phyloP scores from a whole-genome alignment of 1,140 invertebrate genomes.

The Phortica variegata region DNA sequence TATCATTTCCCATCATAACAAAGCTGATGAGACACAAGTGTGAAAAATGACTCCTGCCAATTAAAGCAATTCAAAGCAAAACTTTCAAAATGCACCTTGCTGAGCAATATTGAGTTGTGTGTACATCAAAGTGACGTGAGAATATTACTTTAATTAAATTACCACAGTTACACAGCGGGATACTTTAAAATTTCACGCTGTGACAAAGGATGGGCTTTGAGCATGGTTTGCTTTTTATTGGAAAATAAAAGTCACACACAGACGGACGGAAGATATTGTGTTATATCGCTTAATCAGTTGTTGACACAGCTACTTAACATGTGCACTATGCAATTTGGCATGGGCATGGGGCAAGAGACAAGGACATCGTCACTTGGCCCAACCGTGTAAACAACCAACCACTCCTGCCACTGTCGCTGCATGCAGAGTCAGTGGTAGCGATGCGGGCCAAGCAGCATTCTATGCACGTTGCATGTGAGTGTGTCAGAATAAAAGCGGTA shows the following conservation, averaged over 20 bases:
- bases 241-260: too few relatives aligned
- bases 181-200: not conserved
- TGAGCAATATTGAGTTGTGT: too few relatives aligned
- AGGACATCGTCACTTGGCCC: not conserved
- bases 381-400: slow-evolving; percentile 9
- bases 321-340: too few relatives aligned
- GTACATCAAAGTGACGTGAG: slow-evolving; percentile 35
- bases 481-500: slow-evolving; percentile 46
- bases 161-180: slow-evolving; percentile 40
- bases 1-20: too few relatives aligned
- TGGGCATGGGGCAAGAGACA: too few relatives aligned
- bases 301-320: slow-evolving; percentile 29
- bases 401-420: slow-evolving; percentile 8
- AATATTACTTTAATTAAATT: slow-evolving; percentile 55
- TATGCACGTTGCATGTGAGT: slow-evolving; percentile 45
- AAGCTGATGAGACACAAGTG: too few relatives aligned
- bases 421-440: slow-evolving; percentile 3
- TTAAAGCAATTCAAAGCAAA: too few relatives aligned
- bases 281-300: slow-evolving; percentile 33
- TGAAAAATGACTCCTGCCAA: too few relatives aligned
- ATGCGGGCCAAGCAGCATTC: slow-evolving; percentile 31
- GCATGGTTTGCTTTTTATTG: not conserved
- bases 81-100: too few relatives aligned
- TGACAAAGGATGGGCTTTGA: slow-evolving; percentile 7
- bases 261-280: slow-evolving; percentile 3